A percentile compares a stretch with the other conserved stretches of the same genome.
Evolutionary conservation across 2,888 invertebrate genomes (phyloP).

Genomic region (Frankliniella intonsa): DNA sequence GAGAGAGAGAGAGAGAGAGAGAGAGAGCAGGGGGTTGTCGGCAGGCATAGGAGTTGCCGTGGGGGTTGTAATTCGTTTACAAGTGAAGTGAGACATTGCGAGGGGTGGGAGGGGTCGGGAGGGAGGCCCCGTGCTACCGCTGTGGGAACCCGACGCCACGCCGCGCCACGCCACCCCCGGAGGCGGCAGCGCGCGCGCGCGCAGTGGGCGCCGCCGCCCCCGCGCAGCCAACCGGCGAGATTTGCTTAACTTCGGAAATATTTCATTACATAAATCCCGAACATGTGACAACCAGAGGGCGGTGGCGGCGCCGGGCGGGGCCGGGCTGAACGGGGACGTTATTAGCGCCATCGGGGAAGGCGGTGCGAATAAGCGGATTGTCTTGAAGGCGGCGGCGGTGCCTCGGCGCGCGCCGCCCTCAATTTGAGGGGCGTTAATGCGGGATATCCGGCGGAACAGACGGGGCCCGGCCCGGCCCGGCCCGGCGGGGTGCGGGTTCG

Average conservation of each 20-base stretch:
- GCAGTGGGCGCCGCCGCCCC: neutral
- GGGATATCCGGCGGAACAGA: conserved; percentile 5
- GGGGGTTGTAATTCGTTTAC: conserved; percentile 26
- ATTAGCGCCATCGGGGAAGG: conserved; percentile 14
- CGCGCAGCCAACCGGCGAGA: neutral
- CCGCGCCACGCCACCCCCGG: neutral
- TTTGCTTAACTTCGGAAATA: conserved; percentile 27
- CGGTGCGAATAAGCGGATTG: conserved; percentile 20
- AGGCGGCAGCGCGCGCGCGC: neutral
- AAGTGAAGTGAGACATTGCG: conserved; percentile 26
- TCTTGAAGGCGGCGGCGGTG: conserved; percentile 8
- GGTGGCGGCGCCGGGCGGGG: neutral
- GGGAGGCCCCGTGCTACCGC: neutral
- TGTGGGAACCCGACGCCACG: conserved; percentile 3
- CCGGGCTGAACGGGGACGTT: neutral
- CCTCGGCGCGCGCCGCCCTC: neutral
- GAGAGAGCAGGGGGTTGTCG: neutral
- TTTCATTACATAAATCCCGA: conserved; percentile 25
- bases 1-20: too few relatives aligned
- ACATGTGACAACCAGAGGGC: conserved; percentile 9
- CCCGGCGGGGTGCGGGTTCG: neutral
- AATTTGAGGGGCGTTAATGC: conserved; percentile 5
- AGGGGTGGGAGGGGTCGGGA: neutral
- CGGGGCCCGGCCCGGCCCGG: neutral
- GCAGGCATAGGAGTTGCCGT: neutral